Percentiles rank a stretch among this genome's conserved stretches.
phyloP scores from a whole-genome alignment of 2,888 invertebrate species.

The Mythimna impura region DNA sequence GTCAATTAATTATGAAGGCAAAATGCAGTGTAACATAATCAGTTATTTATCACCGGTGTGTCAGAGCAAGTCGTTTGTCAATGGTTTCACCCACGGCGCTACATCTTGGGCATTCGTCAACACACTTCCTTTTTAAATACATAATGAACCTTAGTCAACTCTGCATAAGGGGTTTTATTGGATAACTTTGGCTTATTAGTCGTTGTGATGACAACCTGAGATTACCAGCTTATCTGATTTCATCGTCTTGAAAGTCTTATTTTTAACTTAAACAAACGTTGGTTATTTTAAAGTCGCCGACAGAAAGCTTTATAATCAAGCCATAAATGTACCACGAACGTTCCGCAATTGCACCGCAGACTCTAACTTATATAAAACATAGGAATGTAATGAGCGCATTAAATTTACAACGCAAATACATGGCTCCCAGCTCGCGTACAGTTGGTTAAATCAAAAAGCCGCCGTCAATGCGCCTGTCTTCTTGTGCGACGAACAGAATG shows the following conservation, averaged over 20 bases:
- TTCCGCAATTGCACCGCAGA: slow-evolving; percentile 64
- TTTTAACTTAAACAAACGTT: slow-evolving; percentile 75
- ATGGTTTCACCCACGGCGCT: slow-evolving; percentile 86
- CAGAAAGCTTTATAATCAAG: slow-evolving; percentile 63
- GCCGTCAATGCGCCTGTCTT: slow-evolving; percentile 83
- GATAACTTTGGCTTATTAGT: slow-evolving; percentile 75
- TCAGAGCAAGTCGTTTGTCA: slow-evolving; percentile 88
- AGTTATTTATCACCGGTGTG: slow-evolving; percentile 89
- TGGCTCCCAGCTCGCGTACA: slow-evolving; percentile 67
- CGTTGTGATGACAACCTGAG: slow-evolving; percentile 85
- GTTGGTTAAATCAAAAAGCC: slow-evolving; percentile 81
- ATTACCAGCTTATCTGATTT: slow-evolving; percentile 86
- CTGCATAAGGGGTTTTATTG: slow-evolving; percentile 75
- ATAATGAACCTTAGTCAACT: slow-evolving; percentile 78
- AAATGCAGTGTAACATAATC: slow-evolving; percentile 89
- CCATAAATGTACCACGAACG: slow-evolving; percentile 61
- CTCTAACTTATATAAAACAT: slow-evolving; percentile 66
- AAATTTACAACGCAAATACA: slow-evolving; percentile 75
- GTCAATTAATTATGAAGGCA: slow-evolving; percentile 88
- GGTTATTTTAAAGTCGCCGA: slow-evolving; percentile 64
- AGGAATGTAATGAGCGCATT: slow-evolving; percentile 74
- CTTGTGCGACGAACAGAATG: slow-evolving; percentile 85
- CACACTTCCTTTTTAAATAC: slow-evolving; percentile 63
- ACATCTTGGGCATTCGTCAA: slow-evolving; percentile 85
- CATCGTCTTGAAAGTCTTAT: slow-evolving; percentile 82